Conservation (phyloP, 2,888 invertebrate species). For the Rhaphigaster nebulosa region DNA sequence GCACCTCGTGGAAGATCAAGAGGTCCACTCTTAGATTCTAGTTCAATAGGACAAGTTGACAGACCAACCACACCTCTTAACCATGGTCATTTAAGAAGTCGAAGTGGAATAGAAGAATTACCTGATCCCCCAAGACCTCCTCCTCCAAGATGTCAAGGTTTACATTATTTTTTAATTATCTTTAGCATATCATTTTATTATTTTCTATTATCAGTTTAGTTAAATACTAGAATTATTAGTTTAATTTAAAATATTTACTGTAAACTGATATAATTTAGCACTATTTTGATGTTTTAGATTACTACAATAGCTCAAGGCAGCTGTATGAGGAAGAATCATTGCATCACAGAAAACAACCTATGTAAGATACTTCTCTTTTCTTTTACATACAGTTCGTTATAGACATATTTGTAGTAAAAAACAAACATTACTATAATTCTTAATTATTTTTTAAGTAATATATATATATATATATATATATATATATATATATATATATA, state of each 20-base stretch:
- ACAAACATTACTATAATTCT: no score
- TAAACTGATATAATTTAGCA: background rate
- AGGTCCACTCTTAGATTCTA: conserved; percentile 76
- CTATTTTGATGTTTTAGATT: conserved; percentile 73
- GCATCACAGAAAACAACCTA: conserved; percentile 81
- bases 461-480: no score
- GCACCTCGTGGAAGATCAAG: conserved; percentile 78
- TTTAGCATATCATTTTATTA: background rate
- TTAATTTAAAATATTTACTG: background rate
- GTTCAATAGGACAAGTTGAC: conserved; percentile 75
- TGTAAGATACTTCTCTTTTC: conserved; percentile 72
- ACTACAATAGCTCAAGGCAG: conserved; percentile 83
- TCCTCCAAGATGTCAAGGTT: conserved; percentile 87
- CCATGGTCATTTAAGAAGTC: conserved; percentile 66
- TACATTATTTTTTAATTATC: conserved; percentile 65
- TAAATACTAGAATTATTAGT: background rate
- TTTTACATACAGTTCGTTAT: background rate
- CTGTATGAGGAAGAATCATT: conserved; percentile 86
- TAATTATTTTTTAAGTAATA: no score
- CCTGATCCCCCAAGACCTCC: conserved; percentile 85
- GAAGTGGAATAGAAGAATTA: conserved; percentile 68
- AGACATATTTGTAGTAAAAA: background rate
- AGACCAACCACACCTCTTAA: conserved; percentile 71
- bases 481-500: no score
- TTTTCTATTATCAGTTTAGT: background rate